Conservation (phyloP, 2,888 invertebrate genomes). For the Aelia acuminata region DNA sequence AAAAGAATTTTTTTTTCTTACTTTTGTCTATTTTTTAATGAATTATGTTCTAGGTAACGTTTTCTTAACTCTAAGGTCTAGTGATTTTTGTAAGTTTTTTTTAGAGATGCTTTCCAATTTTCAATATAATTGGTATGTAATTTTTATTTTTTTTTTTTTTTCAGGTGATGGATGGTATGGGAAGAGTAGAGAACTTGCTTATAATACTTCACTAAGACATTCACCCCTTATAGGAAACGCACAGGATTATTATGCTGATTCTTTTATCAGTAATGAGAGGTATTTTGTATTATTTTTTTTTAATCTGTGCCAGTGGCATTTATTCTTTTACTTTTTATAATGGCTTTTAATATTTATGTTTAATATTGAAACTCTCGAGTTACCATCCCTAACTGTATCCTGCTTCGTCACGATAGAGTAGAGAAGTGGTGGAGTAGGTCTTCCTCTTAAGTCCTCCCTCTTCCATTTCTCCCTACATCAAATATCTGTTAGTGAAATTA, state of each 20-base stretch:
- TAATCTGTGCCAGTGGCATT: neutral
- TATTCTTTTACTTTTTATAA: neutral
- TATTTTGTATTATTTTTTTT: slow-evolving; percentile 7
- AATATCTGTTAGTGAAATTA: too few species aligned
- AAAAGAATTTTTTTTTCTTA: too few species aligned
- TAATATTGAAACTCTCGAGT: too few species aligned
- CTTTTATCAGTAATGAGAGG: slow-evolving; percentile 48
- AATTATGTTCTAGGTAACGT: neutral
- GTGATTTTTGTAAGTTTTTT: neutral
- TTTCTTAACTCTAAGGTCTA: neutral
- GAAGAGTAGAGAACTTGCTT: slow-evolving; percentile 46
- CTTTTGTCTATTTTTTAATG: neutral
- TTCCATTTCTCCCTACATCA: too few species aligned
- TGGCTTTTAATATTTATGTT: neutral
- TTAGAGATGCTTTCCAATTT: too few species aligned
- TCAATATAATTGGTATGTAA: neutral
- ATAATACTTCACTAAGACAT: slow-evolving; percentile 49
- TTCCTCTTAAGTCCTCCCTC: too few species aligned
- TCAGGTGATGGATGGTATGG: slow-evolving; percentile 53
- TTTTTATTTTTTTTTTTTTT: neutral
- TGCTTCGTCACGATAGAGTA: too few species aligned
- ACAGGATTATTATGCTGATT: slow-evolving; percentile 53
- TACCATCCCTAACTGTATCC: too few species aligned
- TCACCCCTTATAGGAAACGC: slow-evolving; percentile 45
- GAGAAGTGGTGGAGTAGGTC: too few species aligned